Percentiles rank a stretch among this genome's conserved stretches.
These are phyloP conservation scores for Oreonectes daqikongensis DNA, from an alignment of 2,797 vertebrate species.

Conservation along the genomic window DNA sequence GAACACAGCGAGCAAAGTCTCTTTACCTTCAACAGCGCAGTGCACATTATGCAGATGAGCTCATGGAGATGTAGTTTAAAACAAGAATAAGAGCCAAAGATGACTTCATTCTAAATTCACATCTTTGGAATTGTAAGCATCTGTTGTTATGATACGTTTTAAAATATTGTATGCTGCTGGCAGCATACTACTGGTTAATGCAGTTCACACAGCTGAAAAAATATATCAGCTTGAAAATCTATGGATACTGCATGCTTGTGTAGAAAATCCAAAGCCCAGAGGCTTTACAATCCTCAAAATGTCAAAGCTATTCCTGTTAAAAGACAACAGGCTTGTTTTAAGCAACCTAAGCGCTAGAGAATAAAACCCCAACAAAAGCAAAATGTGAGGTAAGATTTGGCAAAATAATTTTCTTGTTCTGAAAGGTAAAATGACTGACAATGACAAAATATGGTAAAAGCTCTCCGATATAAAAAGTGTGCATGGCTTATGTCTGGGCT, in stretches of 20 bases:
- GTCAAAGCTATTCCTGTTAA: conserved; percentile 4
- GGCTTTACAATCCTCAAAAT: background rate
- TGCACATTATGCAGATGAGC: conserved; percentile 3
- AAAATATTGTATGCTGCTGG: too few species aligned
- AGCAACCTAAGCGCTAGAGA: background rate
- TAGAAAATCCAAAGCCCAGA: background rate
- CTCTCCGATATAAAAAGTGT: background rate
- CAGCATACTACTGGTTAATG: background rate
- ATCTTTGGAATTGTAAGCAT: background rate
- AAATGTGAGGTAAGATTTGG: background rate
- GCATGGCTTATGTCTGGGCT: too few species aligned
- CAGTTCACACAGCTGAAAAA: background rate
- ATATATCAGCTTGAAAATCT: background rate
- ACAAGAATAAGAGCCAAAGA: background rate
- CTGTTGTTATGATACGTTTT: too few species aligned
- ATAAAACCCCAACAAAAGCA: background rate
- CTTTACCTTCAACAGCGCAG: background rate
- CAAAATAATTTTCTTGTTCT: too few species aligned
- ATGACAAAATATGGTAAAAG: too few species aligned
- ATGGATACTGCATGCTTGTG: conserved; percentile 1
- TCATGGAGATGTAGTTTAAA: too few species aligned
- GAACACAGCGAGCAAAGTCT: conserved; percentile 24
- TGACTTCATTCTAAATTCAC: background rate
- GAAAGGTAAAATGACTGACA: too few species aligned
- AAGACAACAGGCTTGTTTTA: background rate